Base-by-base conservation (phyloP, 2,797 vertebrate genomes). In the Paedocypris micromegethes region DNA sequence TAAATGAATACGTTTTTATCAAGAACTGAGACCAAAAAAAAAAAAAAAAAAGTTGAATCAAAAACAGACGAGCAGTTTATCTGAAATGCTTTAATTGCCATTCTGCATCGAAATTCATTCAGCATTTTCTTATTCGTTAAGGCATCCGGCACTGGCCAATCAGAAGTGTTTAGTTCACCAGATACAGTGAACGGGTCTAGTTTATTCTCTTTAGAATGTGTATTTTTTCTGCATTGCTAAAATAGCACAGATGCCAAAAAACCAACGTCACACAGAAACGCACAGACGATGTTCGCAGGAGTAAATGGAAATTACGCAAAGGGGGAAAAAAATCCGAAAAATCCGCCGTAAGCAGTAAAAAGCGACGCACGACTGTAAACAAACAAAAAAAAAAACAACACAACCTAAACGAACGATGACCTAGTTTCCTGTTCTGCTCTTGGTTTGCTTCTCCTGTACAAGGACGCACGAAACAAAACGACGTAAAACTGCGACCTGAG, bases 71-170 rank as follows among this genome's bases (percentile, higher is more conserved):
- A 42, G 38, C 2, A 38, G n/a, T 8, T 66, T 39, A 45, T 70
- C 37, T 38, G 52, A 66, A 68, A 74, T 54, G 58, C 45, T 77
- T 74, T 77, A 75, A 56, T 77, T 5, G 5, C 39, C 41, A 47
- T 59, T 66, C 44, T 9, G 56, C 57, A 76, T 64, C 53, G 51
- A 43, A n/a, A 61, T 60, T 61, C 64, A 71, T 5, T 46, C 38
- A 4, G 47, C 44, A 38, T 3, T 52, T 55, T 63, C 47, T 66
- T 64, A 7, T 55, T 51, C 4, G 39, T 70, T 74, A 70, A 70
- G 57, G 72, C 72, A 74, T 61, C 58, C 23, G 57, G 67, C 42
- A 51, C 45, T 51, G 5, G 66, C 51, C 67, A 39, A 61, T 56
- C 44, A 56, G 61, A 51, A 46, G 9, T 9, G 37, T 4, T 47